Conservation (phyloP, 2,113 vertebrate species). For the Hippocampus comes region DNA sequence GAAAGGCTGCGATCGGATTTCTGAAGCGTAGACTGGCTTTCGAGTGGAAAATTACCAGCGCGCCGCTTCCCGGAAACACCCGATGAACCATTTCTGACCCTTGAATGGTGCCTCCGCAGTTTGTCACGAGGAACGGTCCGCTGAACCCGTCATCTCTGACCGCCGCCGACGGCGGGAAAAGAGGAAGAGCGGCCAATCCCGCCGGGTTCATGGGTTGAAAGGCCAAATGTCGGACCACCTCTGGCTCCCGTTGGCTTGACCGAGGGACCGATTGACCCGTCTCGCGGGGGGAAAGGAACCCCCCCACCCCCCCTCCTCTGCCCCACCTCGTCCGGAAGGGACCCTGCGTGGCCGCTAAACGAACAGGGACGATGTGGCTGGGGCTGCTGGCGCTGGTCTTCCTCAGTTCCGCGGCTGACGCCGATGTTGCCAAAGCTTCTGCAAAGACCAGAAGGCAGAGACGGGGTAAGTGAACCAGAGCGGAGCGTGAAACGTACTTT, state of each 20-base stretch:
- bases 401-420: slow-evolving; percentile 87
- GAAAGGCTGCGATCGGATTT: too few species aligned
- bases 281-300: slow-evolving; percentile 53
- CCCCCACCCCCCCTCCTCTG: slow-evolving; percentile 58
- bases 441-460: slow-evolving; percentile 86
- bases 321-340: slow-evolving; percentile 76
- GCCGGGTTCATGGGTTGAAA: slow-evolving; percentile 76
- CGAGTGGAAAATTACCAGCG: too few species aligned
- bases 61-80: neutral
- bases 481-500: too few species aligned
- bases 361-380: slow-evolving; percentile 95
- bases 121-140: neutral
- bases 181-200: neutral
- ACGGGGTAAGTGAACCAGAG: slow-evolving; percentile 82
- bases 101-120: neutral
- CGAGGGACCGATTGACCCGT: slow-evolving; percentile 60
- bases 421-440: slow-evolving; percentile 77
- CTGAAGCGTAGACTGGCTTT: too few species aligned
- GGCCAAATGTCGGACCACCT: slow-evolving; percentile 44
- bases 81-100: neutral
- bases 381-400: slow-evolving; percentile 88
- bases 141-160: slow-evolving; percentile 19
- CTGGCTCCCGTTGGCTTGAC: slow-evolving; percentile 37
- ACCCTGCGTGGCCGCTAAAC: slow-evolving; percentile 74
- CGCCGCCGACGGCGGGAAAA: slow-evolving; percentile 2